These are phyloP conservation scores for Ambastaia sidthimunki DNA, from an alignment of 2,797 vertebrate species.

Conservation along the genomic window DNA sequence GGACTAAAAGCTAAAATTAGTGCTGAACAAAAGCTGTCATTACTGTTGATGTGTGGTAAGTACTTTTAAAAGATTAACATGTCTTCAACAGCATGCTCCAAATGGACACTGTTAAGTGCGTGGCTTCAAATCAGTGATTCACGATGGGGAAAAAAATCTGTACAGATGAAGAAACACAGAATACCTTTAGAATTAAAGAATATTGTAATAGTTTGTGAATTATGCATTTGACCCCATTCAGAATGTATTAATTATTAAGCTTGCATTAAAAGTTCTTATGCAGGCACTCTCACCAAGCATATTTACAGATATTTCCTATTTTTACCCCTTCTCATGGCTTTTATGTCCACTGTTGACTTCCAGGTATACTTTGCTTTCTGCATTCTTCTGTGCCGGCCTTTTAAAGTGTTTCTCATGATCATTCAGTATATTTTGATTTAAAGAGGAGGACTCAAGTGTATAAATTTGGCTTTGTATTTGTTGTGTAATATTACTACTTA, in stretches of 20 bases:
- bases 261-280: constrained; percentile 62
- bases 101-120: background rate
- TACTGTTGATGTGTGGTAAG: constrained; percentile 18
- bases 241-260: constrained; percentile 63
- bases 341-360: constrained; percentile 32
- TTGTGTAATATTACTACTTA: too few relatives aligned
- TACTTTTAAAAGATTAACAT: constrained; percentile 31
- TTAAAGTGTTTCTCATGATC: too few relatives aligned
- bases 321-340: constrained; percentile 50
- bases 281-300: constrained; percentile 53
- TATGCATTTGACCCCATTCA: constrained; percentile 55
- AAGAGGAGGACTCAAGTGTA: too few relatives aligned
- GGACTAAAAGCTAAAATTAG: constrained; percentile 19
- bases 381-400: too few relatives aligned
- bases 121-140: constrained; percentile 11
- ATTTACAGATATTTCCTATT: constrained; percentile 59
- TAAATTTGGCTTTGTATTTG: too few relatives aligned
- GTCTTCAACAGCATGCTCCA: background rate
- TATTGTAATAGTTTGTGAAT: constrained; percentile 59
- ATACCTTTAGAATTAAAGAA: constrained; percentile 48
- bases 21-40: constrained; percentile 26
- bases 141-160: background rate
- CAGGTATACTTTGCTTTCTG: background rate
- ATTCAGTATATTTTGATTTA: too few relatives aligned
- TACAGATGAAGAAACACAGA: background rate